Percentiles rank a stretch among this genome's conserved stretches.
Conservation (phyloP, 2,113 vertebrate species). For the Prunella himalayana region DNA sequence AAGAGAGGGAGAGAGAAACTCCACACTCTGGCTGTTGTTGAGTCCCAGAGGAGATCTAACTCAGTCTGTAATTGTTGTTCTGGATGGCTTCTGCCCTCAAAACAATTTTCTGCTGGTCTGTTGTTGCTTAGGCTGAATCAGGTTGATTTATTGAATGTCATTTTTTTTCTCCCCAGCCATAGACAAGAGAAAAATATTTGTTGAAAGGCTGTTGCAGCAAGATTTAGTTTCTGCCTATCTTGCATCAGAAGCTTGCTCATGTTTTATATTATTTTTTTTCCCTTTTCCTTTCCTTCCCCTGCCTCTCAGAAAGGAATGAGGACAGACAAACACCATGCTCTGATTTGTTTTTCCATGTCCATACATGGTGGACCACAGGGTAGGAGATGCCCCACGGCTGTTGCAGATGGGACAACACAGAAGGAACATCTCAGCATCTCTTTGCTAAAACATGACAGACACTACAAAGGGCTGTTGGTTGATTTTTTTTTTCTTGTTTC, state of each 20-base stretch:
- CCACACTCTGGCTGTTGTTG: background rate
- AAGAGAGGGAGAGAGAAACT: background rate
- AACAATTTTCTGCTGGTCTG: slow-evolving; percentile 59
- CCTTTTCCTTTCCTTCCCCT: background rate
- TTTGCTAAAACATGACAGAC: background rate
- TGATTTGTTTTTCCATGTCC: background rate
- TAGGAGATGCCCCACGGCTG: background rate
- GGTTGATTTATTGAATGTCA: slow-evolving; percentile 59
- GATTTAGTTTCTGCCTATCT: slow-evolving; percentile 24
- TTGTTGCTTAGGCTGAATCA: slow-evolving; percentile 48
- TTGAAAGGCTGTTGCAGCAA: slow-evolving; percentile 21
- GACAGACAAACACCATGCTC: background rate
- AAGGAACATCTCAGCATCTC: background rate
- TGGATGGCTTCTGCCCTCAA: slow-evolving; percentile 58
- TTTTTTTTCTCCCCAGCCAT: slow-evolving; percentile 29
- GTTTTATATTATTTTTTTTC: background rate
- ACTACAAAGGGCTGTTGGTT: background rate
- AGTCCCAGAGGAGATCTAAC: slow-evolving; percentile 46
- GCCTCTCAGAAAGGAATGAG: background rate
- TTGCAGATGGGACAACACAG: background rate
- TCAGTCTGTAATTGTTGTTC: slow-evolving; percentile 60
- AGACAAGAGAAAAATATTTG: slow-evolving; percentile 63
- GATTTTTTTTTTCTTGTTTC: background rate
- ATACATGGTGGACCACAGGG: background rate
- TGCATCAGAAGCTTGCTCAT: background rate